Evolutionary conservation across 2,113 vertebrate species (phyloP).

Genomic region (Thermophis baileyi): DNA sequence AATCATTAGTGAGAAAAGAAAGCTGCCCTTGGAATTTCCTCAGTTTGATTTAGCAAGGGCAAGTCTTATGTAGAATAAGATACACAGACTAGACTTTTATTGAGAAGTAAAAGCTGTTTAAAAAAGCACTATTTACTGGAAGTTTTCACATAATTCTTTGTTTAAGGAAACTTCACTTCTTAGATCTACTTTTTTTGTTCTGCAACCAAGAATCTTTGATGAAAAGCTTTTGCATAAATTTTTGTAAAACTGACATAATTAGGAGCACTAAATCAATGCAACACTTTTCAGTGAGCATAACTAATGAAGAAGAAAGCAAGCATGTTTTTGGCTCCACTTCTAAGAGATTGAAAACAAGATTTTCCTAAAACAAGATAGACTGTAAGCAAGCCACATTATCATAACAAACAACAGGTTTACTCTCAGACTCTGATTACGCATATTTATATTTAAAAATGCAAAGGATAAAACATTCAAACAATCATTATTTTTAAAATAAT

Average conservation of each 20-base stretch:
- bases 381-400: neutral
- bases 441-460: slow-evolving; percentile 31
- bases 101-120: neutral
- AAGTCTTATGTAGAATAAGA: neutral
- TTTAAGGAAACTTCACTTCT: neutral
- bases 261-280: slow-evolving; percentile 1
- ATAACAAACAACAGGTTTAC: neutral
- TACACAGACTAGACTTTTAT: neutral
- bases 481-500: slow-evolving; percentile 22
- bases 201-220: neutral
- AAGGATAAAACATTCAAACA: neutral
- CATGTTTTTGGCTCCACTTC: neutral
- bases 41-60: neutral
- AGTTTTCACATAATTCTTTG: neutral
- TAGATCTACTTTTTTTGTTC: neutral
- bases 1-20: neutral
- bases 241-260: neutral
- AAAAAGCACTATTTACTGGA: neutral
- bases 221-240: neutral
- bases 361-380: neutral
- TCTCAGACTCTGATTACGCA: neutral
- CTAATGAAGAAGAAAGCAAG: neutral
- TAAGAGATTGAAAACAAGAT: neutral
- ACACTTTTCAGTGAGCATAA: neutral
- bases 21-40: neutral